Evolutionary conservation across 1,140 invertebrate genomes (phyloP).

Genomic region (Capitella teleta): DNA sequence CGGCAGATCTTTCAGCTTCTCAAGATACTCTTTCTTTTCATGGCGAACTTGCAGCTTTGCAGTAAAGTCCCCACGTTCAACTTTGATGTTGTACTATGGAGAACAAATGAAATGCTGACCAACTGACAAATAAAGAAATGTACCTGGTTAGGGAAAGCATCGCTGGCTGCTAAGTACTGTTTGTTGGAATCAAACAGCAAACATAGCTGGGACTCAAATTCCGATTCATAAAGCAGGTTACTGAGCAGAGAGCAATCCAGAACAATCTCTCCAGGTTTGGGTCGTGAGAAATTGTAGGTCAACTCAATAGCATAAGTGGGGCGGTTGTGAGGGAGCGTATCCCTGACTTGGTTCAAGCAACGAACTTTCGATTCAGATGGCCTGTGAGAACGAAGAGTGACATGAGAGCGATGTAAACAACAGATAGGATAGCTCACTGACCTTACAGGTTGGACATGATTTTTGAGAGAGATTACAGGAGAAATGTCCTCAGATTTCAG

Average conservation of each 20-base stretch:
- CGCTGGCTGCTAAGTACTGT: constrained; percentile 68
- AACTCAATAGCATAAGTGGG: constrained; percentile 83
- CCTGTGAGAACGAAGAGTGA: constrained; percentile 40
- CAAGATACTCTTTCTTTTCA: constrained; percentile 74
- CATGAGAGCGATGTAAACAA: background rate
- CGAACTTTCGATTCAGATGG: constrained; percentile 66
- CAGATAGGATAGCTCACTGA: constrained; percentile 11
- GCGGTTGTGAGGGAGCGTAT: constrained; percentile 69
- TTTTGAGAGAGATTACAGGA: constrained; percentile 63
- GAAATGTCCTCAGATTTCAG: constrained; percentile 68
- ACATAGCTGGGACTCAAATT: constrained; percentile 92
- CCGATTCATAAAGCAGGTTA: constrained; percentile 81
- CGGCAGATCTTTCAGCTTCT: constrained; percentile 63
- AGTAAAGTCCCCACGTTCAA: constrained; percentile 92
- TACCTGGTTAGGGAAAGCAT: constrained; percentile 78
- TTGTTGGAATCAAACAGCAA: constrained; percentile 91
- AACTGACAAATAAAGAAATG: constrained; percentile 4
- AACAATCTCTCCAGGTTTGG: constrained; percentile 70
- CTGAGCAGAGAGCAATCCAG: constrained; percentile 67
- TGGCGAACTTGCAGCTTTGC: constrained; percentile 76
- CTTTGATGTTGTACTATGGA: constrained; percentile 66
- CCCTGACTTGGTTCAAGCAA: constrained; percentile 55
- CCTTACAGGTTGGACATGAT: constrained; percentile 66
- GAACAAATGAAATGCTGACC: background rate
- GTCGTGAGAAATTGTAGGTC: constrained; percentile 71